A percentile compares a stretch with the other conserved stretches of the same genome.
Conservation (phyloP, 2,888 invertebrate genomes). For the Mechanitis messenoides region DNA sequence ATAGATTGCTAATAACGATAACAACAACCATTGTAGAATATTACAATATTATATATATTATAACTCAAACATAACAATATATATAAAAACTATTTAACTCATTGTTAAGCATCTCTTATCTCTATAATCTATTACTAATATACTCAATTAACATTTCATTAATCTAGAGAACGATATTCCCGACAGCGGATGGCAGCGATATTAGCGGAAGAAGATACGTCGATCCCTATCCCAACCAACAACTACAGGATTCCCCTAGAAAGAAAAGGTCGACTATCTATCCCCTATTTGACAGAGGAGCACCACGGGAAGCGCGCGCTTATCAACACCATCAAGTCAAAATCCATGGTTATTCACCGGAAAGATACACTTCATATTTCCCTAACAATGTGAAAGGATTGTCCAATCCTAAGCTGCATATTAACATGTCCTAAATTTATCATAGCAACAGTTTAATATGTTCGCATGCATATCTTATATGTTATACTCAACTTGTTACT, state of each 20-base stretch:
- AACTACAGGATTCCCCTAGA: conserved; percentile 66
- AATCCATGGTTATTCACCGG: conserved; percentile 58
- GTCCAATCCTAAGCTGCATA: conserved; percentile 32
- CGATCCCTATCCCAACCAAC: conserved; percentile 68
- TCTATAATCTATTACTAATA: conserved; percentile 1
- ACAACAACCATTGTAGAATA: too few relatives aligned
- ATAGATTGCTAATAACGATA: too few relatives aligned
- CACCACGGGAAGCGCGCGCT: conserved; percentile 37
- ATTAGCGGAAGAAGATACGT: conserved; percentile 64
- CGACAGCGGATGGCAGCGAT: conserved; percentile 72
- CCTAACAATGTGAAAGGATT: conserved; percentile 43
- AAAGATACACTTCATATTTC: conserved; percentile 66
- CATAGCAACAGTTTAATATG: conserved; percentile 9
- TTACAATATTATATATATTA: too few relatives aligned
- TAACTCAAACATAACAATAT: too few relatives aligned
- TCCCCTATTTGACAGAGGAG: conserved; percentile 48
- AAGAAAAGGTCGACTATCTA: conserved; percentile 61
- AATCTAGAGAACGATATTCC: conserved; percentile 65
- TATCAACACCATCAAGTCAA: conserved; percentile 50
- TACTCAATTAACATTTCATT: conserved; percentile 45
- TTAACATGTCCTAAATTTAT: conserved; percentile 34
- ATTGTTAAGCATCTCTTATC: background rate
- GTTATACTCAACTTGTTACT: conserved; percentile 6
- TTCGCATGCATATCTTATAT: conserved; percentile 3
- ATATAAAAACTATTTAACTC: too few relatives aligned